Evolutionary conservation across 1,140 invertebrate species (phyloP), one percentile per base, ranked within the genome.

Genomic region (Neodiprion pinetum): DNA sequence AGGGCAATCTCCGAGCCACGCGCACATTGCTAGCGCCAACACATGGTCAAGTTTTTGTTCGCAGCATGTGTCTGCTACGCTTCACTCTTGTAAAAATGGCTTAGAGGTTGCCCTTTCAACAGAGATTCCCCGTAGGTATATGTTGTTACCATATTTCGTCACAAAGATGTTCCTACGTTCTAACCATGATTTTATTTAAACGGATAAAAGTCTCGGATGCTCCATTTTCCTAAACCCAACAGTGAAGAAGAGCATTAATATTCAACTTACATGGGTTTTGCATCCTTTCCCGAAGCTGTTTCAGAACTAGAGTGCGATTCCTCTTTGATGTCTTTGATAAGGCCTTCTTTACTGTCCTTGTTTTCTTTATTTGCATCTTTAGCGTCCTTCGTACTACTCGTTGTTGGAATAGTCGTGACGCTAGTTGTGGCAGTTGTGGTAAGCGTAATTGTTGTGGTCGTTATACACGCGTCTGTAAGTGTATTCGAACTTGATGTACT

Each of bases 311-410:
- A 78, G 47, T 82, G 82, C 7, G 81, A 75, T 17, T 87, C 85
- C 9, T 87, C 85, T 48, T 84, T 84, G 9, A 72, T 49, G 48
- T 86, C 82, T 48, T 88, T 88, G 17, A 81, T 53, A 11, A 78
- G 68, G 61, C 80, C 73, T 69, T 74, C 23, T 49, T 74, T 28
- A 17, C 48, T 23, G 67, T 67, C 73, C 61, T 72, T 66, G 17
- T 48, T 48, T 73, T 61, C n/a, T 40, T 23, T 65, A 61, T 72
- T 65, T 23, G 80, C 72, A 8, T 87, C 85, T 49, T 88, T 87
- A 5, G 75, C 48, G 4, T 89, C 87, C 21, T 88, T 88, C 7
- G 82, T 74, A 67, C 75, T 84, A 1, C 79, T 79, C 75, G 48
- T 67, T 10, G 81, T 74, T 9, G 83, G 79, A 68, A 78, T 74